A percentile compares a stretch with the other conserved stretches of the same genome.
Evolutionary conservation across 2,888 invertebrate species (phyloP).

Genomic region (Rapana venosa): DNA sequence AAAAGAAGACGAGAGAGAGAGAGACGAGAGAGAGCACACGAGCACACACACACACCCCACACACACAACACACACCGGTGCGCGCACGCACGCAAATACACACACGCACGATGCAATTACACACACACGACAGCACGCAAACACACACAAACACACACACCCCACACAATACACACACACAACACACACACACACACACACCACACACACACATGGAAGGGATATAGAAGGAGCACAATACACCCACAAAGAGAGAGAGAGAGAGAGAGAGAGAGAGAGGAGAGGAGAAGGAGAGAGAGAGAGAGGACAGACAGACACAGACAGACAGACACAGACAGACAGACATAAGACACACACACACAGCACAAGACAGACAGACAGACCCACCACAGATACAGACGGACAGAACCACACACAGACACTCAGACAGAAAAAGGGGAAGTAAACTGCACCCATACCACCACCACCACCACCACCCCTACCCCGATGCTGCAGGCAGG

Average conservation of each 20-base stretch:
- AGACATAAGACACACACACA: not conserved
- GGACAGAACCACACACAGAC: not conserved
- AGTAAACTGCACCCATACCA: not conserved
- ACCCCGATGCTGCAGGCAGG: not conserved
- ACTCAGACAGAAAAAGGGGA: not conserved
- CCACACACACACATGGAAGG: not conserved
- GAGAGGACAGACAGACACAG: not conserved
- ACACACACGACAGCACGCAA: not conserved
- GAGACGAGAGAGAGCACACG: not conserved
- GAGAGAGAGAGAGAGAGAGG: not conserved
- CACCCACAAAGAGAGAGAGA: not conserved
- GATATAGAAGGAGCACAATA: not conserved
- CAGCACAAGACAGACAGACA: not conserved
- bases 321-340: not conserved
- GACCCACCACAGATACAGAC: not conserved
- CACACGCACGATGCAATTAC: too few relatives aligned
- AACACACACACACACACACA: too few relatives aligned
- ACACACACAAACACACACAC: too few relatives aligned
- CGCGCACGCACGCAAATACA: too few relatives aligned
- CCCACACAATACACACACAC: too few relatives aligned
- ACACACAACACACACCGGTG: too few relatives aligned
- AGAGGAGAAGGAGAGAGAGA: not conserved
- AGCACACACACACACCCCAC: too few relatives aligned
- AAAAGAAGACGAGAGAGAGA: not conserved
- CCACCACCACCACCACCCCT: too few relatives aligned